A percentile compares a stretch with the other conserved stretches of the same genome.
Conservation (phyloP, 92 coral and sea anemone species). For the Zoanthus solanderi region DNA sequence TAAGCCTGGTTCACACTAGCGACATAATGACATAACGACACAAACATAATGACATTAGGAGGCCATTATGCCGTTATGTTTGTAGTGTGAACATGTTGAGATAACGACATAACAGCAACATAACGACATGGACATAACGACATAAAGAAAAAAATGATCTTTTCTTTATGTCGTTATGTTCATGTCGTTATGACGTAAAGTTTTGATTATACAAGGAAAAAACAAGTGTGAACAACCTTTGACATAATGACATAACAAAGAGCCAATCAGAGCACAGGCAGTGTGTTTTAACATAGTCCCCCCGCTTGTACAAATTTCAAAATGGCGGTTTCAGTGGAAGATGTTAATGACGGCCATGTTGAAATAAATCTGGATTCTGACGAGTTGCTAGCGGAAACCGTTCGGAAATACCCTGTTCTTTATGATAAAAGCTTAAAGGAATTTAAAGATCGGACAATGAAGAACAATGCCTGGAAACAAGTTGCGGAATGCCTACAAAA, state of each 20-base stretch:
- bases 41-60: slow-evolving; percentile 28
- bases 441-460: neutral
- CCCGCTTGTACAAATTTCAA: neutral
- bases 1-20: too few relatives aligned
- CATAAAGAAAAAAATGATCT: slow-evolving; percentile 39
- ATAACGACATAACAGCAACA: slow-evolving; percentile 44
- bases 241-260: slow-evolving; percentile 53
- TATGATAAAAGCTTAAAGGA: neutral
- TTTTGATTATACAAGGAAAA: slow-evolving; percentile 12
- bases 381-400: slow-evolving; percentile 18
- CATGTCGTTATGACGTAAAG: slow-evolving; percentile 40
- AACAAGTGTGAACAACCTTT: slow-evolving; percentile 53
- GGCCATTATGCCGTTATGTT: slow-evolving; percentile 39
- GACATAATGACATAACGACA: neutral
- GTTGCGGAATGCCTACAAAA: slow-evolving; percentile 2
- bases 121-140: slow-evolving; percentile 13
- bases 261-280: slow-evolving; percentile 41
- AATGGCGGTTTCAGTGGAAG: neutral
- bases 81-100: slow-evolving; percentile 45
- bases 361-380: neutral
- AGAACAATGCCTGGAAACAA: slow-evolving; percentile 27
- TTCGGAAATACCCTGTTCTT: slow-evolving; percentile 23
- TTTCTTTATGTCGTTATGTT: slow-evolving; percentile 42
- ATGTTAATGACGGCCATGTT: slow-evolving; percentile 20
- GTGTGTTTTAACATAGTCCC: neutral